Evolutionary conservation across 1,140 invertebrate genomes (phyloP), one percentile per base, ranked within the genome.

Genomic region (Drosophila tani): DNA sequence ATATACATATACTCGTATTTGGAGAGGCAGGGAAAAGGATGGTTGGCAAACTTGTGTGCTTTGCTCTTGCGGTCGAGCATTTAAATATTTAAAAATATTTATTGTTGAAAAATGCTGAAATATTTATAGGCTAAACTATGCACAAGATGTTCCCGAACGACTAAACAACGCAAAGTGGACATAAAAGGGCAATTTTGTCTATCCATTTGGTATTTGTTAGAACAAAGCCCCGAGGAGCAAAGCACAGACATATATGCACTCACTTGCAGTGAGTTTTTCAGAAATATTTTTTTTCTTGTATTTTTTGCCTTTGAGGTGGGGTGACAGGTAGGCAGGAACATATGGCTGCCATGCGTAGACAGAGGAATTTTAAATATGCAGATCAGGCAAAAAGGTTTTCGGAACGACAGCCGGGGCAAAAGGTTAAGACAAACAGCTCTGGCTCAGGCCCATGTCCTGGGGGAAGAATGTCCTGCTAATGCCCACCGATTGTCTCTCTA

Each of bases 31-130:
- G 15, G 17, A 17, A 21, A 12, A 14, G 51, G 45, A 38, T 58
- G 19, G 55, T 43, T 47, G 43, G 41, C 59, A 62, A 60, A 74
- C 55, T 75, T 81, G 51, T 82, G 75, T 68, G 59, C 56, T 60
- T 63, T 75, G 69, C 66, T 67, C 76, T 50, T 82, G 80, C 62
- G 75, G 75, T 79, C 74, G 43, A 57, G 51, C 66, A 84, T 84
- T 84, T 84, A 84, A 84, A 84, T 84, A 84, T 84, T 84, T 84
- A 77, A 84, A 84, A 80, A 84, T 84, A 84, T 84, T 85, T 84
- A 85, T 84, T 84, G 81, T 69, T 84, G 81, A 84, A 84, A 74
- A 84, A 84, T 84, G 62, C 32, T 68, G 69, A 84, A 84, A 84
- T 84, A 84, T 84, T 84, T 84, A 84, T 84, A 73, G 67, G 73